Conservation (phyloP, 2,888 invertebrate genomes). For the Morpho deidamia region DNA sequence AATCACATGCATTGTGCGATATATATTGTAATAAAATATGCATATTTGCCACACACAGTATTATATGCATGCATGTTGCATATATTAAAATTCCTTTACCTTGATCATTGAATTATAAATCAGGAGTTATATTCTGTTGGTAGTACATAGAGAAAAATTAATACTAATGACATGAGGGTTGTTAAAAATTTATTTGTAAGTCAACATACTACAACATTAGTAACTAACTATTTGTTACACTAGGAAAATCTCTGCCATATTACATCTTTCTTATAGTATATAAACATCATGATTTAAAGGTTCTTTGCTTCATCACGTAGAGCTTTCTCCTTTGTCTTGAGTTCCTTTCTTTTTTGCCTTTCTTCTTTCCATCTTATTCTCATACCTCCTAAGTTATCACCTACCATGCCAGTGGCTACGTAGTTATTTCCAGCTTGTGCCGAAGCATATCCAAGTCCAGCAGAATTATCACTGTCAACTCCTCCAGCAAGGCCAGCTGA, state of each 20-base stretch:
- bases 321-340: slow-evolving; percentile 13
- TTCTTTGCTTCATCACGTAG: slow-evolving; percentile 16
- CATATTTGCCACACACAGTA: background rate
- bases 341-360: slow-evolving; percentile 37
- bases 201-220: slow-evolving; percentile 3
- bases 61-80: slow-evolving; percentile 15
- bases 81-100: slow-evolving; percentile 13
- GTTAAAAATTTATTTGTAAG: slow-evolving; percentile 8
- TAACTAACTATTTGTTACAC: slow-evolving; percentile 6
- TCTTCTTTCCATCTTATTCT: slow-evolving; percentile 46
- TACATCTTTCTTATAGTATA: background rate
- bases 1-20: slow-evolving; percentile 13
- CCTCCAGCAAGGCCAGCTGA: slow-evolving; percentile 73
- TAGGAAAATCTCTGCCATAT: slow-evolving; percentile 2
- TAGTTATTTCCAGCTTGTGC: slow-evolving; percentile 55
- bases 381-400: slow-evolving; percentile 38
- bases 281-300: background rate
- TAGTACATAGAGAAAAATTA: slow-evolving; percentile 9
- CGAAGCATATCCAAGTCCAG: slow-evolving; percentile 57
- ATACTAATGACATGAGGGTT: background rate
- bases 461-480: slow-evolving; percentile 48
- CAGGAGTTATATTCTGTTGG: slow-evolving; percentile 12
- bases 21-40: background rate
- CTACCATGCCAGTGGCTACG: slow-evolving; percentile 57
- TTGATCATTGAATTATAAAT: slow-evolving; percentile 5